A percentile compares a stretch with the other conserved stretches of the same genome.
phyloP scores from a whole-genome alignment of 2,113 vertebrate species.

The Apodemus sylvaticus region DNA sequence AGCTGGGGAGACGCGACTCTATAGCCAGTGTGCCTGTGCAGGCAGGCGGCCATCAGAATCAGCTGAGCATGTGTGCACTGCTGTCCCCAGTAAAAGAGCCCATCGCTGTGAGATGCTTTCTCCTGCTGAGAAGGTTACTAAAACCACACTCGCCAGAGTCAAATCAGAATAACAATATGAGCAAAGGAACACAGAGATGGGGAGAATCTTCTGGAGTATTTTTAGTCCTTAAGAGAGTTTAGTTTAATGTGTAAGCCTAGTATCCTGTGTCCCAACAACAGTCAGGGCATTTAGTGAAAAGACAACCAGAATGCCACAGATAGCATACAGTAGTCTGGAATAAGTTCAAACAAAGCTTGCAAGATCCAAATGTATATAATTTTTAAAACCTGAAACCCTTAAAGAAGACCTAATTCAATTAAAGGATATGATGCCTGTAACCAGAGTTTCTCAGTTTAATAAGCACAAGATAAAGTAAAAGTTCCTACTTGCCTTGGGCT shows the following conservation, averaged over 20 bases:
- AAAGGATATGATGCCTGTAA: background rate
- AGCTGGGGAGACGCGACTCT: background rate
- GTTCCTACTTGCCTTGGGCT: fast-evolving
- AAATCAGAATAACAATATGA: fast-evolving
- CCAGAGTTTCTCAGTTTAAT: background rate
- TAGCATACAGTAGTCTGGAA: background rate
- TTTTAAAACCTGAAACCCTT: background rate
- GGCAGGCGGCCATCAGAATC: background rate
- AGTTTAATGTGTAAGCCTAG: fast-evolving
- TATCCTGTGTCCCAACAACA: background rate
- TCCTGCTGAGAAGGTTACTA: fast-evolving
- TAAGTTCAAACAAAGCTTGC: background rate
- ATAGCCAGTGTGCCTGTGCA: background rate
- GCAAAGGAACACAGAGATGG: background rate
- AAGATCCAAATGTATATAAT: background rate
- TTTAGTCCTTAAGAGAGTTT: background rate
- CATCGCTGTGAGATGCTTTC: background rate
- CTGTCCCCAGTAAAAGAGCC: fast-evolving
- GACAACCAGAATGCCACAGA: background rate
- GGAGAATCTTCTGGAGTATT: background rate
- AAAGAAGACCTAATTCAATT: background rate
- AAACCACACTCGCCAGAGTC: background rate
- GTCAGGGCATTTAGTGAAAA: background rate
- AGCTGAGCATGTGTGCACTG: background rate
- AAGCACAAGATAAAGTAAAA: background rate